Conservation (phyloP, 2,888 invertebrate species). For the Eumacrocentrus americanus region DNA sequence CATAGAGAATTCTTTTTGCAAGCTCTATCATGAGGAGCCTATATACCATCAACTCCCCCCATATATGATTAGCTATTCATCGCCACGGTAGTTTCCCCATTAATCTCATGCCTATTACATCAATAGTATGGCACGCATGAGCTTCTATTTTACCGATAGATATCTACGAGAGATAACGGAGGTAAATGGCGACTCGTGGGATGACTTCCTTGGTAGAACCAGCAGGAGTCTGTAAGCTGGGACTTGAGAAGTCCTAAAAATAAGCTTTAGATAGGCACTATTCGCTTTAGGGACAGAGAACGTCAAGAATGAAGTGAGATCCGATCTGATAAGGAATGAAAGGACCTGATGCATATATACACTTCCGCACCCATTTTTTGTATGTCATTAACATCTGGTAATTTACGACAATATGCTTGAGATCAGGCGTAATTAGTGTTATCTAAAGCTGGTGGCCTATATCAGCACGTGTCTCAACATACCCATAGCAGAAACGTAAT, state of each 20-base stretch:
- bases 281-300: no score
- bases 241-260: no score
- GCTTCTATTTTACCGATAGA: conserved; percentile 31
- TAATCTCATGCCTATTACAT: conserved; percentile 17
- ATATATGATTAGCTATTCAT: background rate
- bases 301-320: background rate
- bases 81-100: conserved; percentile 16
- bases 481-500: conserved; percentile 20
- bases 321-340: background rate
- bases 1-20: background rate
- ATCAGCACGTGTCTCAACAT: conserved; percentile 33
- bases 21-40: background rate
- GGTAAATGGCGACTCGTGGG: conserved; percentile 31
- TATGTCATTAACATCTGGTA: no score
- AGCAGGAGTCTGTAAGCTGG: no score
- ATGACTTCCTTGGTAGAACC: background rate
- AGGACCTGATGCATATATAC: background rate
- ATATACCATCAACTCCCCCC: background rate
- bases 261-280: no score
- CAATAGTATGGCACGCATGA: conserved; percentile 34
- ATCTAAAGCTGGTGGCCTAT: conserved; percentile 33
- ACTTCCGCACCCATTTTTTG: no score
- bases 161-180: conserved; percentile 31
- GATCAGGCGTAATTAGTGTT: conserved; percentile 37
- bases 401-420: conserved; percentile 32